phyloP scores from a whole-genome alignment of 2,797 vertebrate genomes.

The Rhinoraja longicauda region DNA sequence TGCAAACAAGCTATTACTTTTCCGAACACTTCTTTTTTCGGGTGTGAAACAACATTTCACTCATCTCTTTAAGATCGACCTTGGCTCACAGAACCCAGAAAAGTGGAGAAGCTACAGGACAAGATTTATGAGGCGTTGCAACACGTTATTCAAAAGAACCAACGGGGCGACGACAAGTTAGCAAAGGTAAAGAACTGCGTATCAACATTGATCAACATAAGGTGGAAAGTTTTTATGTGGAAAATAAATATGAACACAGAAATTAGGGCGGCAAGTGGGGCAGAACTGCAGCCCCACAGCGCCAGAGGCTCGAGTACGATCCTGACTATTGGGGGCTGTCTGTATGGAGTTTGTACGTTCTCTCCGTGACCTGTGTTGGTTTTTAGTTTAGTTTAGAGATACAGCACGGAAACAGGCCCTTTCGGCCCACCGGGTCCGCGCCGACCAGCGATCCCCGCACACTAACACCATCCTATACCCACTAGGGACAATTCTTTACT shows the following conservation, averaged over 20 bases:
- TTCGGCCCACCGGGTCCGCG: too few relatives aligned
- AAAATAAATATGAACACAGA: background rate
- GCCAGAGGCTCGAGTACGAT: too few relatives aligned
- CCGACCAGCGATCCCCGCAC: too few relatives aligned
- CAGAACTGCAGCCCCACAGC: too few relatives aligned
- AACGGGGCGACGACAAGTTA: constrained; percentile 71
- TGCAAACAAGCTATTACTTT: background rate
- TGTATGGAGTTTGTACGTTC: too few relatives aligned
- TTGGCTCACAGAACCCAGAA: constrained; percentile 76
- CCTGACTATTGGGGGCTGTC: too few relatives aligned
- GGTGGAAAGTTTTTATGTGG: background rate
- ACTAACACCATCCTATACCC: too few relatives aligned
- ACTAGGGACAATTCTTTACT: too few relatives aligned
- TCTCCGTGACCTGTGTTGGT: too few relatives aligned
- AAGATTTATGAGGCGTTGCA: constrained; percentile 78
- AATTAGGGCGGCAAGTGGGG: background rate
- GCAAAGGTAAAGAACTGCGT: constrained; percentile 63
- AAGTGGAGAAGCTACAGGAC: constrained; percentile 82
- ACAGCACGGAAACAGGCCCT: too few relatives aligned
- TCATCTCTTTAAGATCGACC: constrained; percentile 61
- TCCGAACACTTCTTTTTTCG: background rate
- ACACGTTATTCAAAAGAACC: constrained; percentile 72
- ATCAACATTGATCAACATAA: background rate
- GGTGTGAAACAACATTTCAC: background rate
- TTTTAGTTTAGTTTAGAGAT: too few relatives aligned